Evolutionary conservation across 2,888 invertebrate genomes (phyloP), one percentile per base, ranked within the genome.

Genomic region (Cerceris rybyensis): DNA sequence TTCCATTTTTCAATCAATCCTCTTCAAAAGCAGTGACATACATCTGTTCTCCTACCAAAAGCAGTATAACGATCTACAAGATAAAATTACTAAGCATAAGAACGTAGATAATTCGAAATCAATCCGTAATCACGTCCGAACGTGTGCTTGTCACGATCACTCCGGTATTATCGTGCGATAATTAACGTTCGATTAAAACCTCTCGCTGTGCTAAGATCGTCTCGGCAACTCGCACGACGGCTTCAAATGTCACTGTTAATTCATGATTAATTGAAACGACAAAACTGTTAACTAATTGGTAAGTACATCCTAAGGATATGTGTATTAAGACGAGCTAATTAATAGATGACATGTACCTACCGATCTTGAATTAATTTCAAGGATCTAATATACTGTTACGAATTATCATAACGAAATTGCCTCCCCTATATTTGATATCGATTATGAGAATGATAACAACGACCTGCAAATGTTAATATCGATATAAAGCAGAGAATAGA

Each of bases 101-200:
- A 77, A 68, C 61, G 68, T 58, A 9, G 55, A 54, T 76, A 71
- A 78, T 76, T 60, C 60, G 50, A 59, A 50, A 69, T 69, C 66
- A 72, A 66, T 67, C 65, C 46, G 46, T 58, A 52, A 80, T 80
- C 74, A 65, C 59, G 58, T 60, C 58, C 64, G 68, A 70, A 55
- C 61, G 16, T 28, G 42, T 41, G 16, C 16, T 11, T 52, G 17
- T 43, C 42, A 57, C 65, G 54, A 55, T 77, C 59, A 55, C 54
- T 70, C 59, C 17, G 43, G 58, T 55, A 43, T 49, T 46, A 17
- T 17, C 69, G 50, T 58, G 66, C 49, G 67, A 69, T 78, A 79
- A 79, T 79, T 73, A 78, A 73, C 55, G 28, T 57, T 61, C 61
- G 78, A 78, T 78, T 78, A 72, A 72, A 78, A 72, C 72, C 68